Evolutionary conservation across 1,140 invertebrate species (phyloP), one percentile per base, ranked within the genome.

Genomic region (Nylanderia fulva): DNA sequence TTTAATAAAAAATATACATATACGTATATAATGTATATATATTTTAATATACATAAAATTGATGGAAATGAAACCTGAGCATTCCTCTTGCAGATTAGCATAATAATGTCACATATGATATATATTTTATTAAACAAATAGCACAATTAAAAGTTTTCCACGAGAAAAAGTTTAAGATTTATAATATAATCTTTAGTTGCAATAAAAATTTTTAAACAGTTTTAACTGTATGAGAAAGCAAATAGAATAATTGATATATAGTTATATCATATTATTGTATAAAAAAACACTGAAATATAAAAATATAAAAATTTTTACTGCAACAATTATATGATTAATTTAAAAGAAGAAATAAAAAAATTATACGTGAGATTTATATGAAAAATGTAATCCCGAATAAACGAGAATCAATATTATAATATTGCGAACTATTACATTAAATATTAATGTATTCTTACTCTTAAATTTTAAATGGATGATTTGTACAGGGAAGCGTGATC

Each of bases 401-500:
- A 63, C 24, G 7, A 48, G 15, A 33, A 48, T 63, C 27, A 24
- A 48, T 33, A 13, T 7, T 7, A 77, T n/a, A 45, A 64, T 9
- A 8, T 77, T 52, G 7, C 15, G 0, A 52, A 66, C 1, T 11
- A 18, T 21, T 64, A 8, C 45, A 76, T 48, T 66, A 60, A 66
- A 33, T 76, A 77, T 64, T 39, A 60, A 79, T 24, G 48, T 52
- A 36, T 64, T 36, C 18, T 13, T 27, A 24, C 18, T 29, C n/a
- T 79, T 79, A 54, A 48, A 42, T n/a, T n/a, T n/a, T n/a, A n/a
- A 77, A 64, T 79, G 33, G n/a, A 61, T 21, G 42, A 79, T 66
- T 75, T 45, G 15, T 61, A 84, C 61, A 75, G 24, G 27, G 56
- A 13, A 29, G 75, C 80, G 80, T 84, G 68, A 83, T 83, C 1